phyloP scores from a whole-genome alignment of 2,797 vertebrate species.

The Botia almorhae region DNA sequence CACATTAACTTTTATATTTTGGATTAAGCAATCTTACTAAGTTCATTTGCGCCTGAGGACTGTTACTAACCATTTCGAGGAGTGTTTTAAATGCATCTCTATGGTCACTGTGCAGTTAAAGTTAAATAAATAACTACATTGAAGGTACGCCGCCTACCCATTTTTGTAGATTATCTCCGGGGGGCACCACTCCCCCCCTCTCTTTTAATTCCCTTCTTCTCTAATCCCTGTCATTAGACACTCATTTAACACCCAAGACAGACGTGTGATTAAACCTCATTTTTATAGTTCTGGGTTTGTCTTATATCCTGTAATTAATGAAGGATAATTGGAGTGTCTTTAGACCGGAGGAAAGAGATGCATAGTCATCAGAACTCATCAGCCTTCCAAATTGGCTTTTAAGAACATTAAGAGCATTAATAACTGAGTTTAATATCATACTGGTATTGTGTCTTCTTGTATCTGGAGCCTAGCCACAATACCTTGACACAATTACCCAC shows the following conservation, averaged over 20 bases:
- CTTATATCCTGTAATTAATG: constrained; percentile 41
- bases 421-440: constrained; percentile 20
- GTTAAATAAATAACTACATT: constrained; percentile 34
- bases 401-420: constrained; percentile 11
- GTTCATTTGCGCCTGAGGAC: not conserved
- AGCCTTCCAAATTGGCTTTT: not conserved
- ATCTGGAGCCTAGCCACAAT: not conserved
- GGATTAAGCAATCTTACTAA: not conserved
- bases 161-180: constrained; percentile 26
- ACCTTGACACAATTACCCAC: not conserved
- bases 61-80: not conserved
- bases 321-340: constrained; percentile 33
- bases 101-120: constrained; percentile 28
- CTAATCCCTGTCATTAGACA: constrained; percentile 46
- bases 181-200: constrained; percentile 11
- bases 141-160: constrained; percentile 15
- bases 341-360: constrained; percentile 18
- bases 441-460: not conserved
- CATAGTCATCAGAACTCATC: not conserved
- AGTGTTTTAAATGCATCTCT: constrained; percentile 28
- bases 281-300: constrained; percentile 37
- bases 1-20: constrained; percentile 10
- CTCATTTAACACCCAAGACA: constrained; percentile 35
- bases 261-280: constrained; percentile 24
- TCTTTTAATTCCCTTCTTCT: constrained; percentile 28